Conservation (phyloP, 2,888 invertebrate species). For the Anticlea derivata region DNA sequence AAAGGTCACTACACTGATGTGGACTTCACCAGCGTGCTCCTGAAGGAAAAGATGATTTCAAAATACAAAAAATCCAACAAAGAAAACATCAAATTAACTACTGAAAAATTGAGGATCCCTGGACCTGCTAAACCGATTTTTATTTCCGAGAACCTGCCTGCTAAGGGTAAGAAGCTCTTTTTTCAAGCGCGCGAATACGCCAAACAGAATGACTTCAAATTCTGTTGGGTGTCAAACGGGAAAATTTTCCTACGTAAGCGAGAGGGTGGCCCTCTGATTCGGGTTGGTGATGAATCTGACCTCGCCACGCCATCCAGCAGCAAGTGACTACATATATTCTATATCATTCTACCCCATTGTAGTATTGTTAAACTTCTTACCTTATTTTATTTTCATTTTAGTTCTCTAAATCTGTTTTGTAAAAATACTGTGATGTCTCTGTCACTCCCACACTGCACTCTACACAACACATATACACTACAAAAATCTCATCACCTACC, state of each 20-base stretch:
- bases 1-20: too few species aligned
- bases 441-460: too few species aligned
- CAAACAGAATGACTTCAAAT: not conserved
- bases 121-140: not conserved
- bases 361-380: too few species aligned
- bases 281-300: not conserved
- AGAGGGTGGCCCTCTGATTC: not conserved
- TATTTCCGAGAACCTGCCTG: not conserved
- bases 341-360: too few species aligned
- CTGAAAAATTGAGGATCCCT: not conserved
- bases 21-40: conserved; percentile 1
- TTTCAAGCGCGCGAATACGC: not conserved
- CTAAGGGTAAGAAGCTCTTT: not conserved
- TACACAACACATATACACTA: too few species aligned
- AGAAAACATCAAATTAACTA: not conserved
- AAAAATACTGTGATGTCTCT: too few species aligned
- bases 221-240: not conserved
- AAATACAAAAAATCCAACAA: not conserved
- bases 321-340: conserved; percentile 2
- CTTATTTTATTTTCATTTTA: too few species aligned
- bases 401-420: too few species aligned
- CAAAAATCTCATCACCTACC: too few species aligned
- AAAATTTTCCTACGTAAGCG: not conserved
- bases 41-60: not conserved
- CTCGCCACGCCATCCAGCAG: not conserved